These are phyloP conservation scores for Nasonia oneida DNA, from an alignment of 2,888 invertebrate genomes.

Conservation along the genomic window DNA sequence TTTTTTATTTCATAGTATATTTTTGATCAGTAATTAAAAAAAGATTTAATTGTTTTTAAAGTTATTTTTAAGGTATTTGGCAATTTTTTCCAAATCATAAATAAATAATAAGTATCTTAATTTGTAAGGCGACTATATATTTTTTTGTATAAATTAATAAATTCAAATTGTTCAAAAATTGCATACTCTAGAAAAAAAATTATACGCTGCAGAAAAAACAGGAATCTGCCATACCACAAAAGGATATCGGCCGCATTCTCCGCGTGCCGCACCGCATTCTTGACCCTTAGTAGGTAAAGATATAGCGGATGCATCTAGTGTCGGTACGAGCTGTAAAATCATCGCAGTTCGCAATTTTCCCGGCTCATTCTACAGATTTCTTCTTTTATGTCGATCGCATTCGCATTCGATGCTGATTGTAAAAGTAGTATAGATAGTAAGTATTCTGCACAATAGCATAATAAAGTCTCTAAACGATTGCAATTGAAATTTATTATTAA, in stretches of 20 bases:
- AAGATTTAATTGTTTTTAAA: too few species aligned
- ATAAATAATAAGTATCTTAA: too few species aligned
- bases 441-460: too few species aligned
- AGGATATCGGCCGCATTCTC: background rate
- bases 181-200: background rate
- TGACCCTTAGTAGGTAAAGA: background rate
- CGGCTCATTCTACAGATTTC: background rate
- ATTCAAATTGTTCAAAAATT: background rate
- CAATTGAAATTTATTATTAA: too few species aligned
- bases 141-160: background rate
- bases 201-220: background rate
- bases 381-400: background rate
- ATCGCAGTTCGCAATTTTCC: background rate
- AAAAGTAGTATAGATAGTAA: too few species aligned
- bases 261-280: background rate
- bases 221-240: background rate
- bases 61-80: background rate
- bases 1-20: too few species aligned
- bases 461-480: too few species aligned
- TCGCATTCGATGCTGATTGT: too few species aligned
- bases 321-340: background rate
- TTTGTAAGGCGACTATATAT: background rate
- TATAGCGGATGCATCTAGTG: background rate
- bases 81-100: background rate
- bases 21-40: too few species aligned